phyloP scores from a whole-genome alignment of 2,113 vertebrate genomes.

The Furnarius figulus region DNA sequence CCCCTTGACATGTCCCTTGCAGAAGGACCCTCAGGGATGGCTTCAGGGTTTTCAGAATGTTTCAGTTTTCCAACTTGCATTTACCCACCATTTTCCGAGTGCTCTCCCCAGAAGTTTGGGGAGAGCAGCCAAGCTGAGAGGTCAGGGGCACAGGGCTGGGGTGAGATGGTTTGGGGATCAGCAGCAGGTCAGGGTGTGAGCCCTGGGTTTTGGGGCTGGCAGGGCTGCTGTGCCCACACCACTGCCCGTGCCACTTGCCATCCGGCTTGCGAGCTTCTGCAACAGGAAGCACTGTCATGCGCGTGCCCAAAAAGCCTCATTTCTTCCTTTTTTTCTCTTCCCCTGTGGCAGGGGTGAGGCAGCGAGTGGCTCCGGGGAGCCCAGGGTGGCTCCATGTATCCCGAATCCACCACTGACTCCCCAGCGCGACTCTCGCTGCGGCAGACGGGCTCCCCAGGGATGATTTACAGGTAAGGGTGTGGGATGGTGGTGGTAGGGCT shows the following conservation, averaged over 20 bases:
- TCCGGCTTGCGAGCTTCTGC: background rate
- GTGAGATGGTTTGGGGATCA: rapidly evolving
- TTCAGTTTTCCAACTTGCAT: background rate
- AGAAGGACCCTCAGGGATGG: background rate
- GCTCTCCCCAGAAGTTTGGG: background rate
- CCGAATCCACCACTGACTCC: conserved; percentile 98
- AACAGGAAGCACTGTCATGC: background rate
- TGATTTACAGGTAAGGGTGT: conserved; percentile 93
- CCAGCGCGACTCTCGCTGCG: conserved; percentile 95
- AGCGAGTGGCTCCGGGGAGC: conserved; percentile 9
- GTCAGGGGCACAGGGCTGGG: background rate
- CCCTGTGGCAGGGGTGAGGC: conserved; percentile 45
- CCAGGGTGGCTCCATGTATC: conserved; percentile 93
- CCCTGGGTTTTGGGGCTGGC: background rate
- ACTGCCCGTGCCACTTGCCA: background rate
- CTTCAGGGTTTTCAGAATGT: background rate
- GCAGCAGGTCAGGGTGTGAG: background rate
- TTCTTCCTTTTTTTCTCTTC: conserved; percentile 57
- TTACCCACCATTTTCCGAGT: background rate
- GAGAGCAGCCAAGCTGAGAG: background rate
- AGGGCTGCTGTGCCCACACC: rapidly evolving
- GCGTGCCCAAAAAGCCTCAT: background rate
- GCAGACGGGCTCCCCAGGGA: conserved; percentile 96
- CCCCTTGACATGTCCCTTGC: background rate
- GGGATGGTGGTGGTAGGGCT: too few species aligned